Evolutionary conservation across 1,140 invertebrate species (phyloP), one percentile per base, ranked within the genome.

Genomic region (Diorhabda elongata): DNA sequence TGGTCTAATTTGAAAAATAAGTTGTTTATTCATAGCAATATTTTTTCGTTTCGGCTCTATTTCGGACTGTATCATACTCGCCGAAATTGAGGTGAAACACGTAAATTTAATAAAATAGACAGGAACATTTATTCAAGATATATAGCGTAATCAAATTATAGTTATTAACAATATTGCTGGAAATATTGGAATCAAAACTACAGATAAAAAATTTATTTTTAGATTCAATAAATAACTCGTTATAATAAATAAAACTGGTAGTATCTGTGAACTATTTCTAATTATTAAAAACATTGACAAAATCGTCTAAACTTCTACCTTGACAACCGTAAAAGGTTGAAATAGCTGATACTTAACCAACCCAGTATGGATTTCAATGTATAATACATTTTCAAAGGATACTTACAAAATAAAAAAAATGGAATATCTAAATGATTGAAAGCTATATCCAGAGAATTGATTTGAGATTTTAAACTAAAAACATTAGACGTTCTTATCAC

Each of bases 401-500:
- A 52, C 47, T 52, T 52, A 52, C 47, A 52, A 8, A 8, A 52
- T 52, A 8, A 52, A 52, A 52, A 52, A 8, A 52, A 6, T 52
- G 47, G 47, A 52, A 52, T 52, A 52, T 52, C n/a, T n/a, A 52
- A 6, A n/a, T 52, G 47, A 6, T 52, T 52, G 47, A 52, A 52
- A 52, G n/a, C 6, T 52, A 52, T 4, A 52, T 52, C 47, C 47
- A 52, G 26, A 52, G 6, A 8, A 52, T 52, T 52, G n/a, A n/a
- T 52, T 52, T 52, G 6, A 52, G 47, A 3, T 52, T 52, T 52
- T 44, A 44, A 42, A 41, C 47, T 57, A 45, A 65, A 65, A 65
- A 65, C 64, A 65, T 65, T 45, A 65, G 64, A 65, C 58, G 64
- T 41, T 65, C 64, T 65, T 65, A 65, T 65, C 64, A 42, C 26